A percentile compares a stretch with the other conserved stretches of the same genome.
These are phyloP conservation scores for Heliconius melpomene DNA, from an alignment of 1,140 invertebrate genomes.

Conservation along the genomic window DNA sequence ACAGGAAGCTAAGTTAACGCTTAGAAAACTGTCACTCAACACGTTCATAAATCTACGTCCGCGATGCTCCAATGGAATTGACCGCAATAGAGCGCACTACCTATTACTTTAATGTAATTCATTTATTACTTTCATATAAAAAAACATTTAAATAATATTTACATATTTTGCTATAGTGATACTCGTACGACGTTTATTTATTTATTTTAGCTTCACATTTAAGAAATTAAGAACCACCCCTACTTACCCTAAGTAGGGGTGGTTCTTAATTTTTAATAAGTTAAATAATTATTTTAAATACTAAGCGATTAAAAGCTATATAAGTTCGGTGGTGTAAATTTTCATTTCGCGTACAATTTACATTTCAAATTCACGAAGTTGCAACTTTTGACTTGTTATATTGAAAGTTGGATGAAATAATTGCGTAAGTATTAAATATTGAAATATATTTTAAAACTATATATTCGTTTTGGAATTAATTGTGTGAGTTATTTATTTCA, in stretches of 20 bases:
- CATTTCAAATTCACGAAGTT: neutral
- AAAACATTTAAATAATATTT: too few species aligned
- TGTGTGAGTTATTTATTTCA: neutral
- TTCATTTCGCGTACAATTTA: neutral
- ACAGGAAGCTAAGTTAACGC: slow-evolving; percentile 2
- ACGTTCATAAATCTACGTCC: slow-evolving; percentile 1
- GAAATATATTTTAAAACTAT: neutral
- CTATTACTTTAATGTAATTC: neutral
- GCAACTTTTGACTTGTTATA: slow-evolving; percentile 3
- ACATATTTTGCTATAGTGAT: too few species aligned
- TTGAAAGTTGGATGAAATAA: slow-evolving; percentile 2
- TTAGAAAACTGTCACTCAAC: slow-evolving; percentile 9
- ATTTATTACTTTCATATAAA: neutral
- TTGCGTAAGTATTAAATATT: neutral
- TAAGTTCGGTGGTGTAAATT: neutral
- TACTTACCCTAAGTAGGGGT: too few species aligned
- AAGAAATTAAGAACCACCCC: too few species aligned
- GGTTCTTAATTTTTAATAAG: neutral
- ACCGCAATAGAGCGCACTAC: neutral
- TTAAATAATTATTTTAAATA: neutral
- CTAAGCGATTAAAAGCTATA: neutral
- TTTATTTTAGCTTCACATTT: too few species aligned
- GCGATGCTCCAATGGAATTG: slow-evolving; percentile 5
- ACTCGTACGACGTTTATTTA: too few species aligned
- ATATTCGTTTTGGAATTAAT: neutral